These are phyloP conservation scores for Sorex maritimensis DNA, from an alignment of 2,797 vertebrate species.

Conservation along the genomic window DNA sequence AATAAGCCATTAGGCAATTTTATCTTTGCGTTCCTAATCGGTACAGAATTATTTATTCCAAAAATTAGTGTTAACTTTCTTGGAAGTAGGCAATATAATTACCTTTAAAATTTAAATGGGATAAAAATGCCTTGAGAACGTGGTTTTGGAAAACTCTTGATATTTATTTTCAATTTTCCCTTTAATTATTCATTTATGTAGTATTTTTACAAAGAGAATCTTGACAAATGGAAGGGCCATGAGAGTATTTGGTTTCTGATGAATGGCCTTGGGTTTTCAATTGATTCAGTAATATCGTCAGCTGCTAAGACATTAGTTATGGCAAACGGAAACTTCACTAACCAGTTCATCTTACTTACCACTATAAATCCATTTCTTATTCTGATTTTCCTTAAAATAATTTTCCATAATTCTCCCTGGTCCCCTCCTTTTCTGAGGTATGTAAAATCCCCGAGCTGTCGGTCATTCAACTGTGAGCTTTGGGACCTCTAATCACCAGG, in stretches of 20 bases:
- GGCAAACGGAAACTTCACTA: slow-evolving; percentile 37
- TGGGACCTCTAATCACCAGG: slow-evolving; percentile 65
- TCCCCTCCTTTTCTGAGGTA: slow-evolving; percentile 67
- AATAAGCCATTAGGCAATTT: slow-evolving; percentile 72
- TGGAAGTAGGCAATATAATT: slow-evolving; percentile 78
- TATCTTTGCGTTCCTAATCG: slow-evolving; percentile 80
- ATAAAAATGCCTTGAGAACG: slow-evolving; percentile 30
- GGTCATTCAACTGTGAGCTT: slow-evolving; percentile 79
- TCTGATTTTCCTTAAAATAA: slow-evolving; percentile 64
- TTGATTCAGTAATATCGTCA: slow-evolving; percentile 65
- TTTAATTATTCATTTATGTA: slow-evolving; percentile 77
- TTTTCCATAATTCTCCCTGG: slow-evolving; percentile 73
- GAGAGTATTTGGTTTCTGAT: slow-evolving; percentile 58
- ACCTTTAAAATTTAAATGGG: slow-evolving; percentile 82
- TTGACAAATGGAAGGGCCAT: slow-evolving; percentile 30
- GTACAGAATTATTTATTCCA: slow-evolving; percentile 80
- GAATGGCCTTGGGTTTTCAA: slow-evolving; percentile 42
- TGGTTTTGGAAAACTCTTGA: slow-evolving; percentile 68
- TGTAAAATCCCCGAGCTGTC: slow-evolving; percentile 59
- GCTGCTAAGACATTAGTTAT: slow-evolving; percentile 20
- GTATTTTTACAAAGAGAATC: slow-evolving; percentile 63
- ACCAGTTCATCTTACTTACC: slow-evolving; percentile 65
- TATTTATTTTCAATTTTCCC: slow-evolving; percentile 72
- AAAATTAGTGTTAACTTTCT: slow-evolving; percentile 81
- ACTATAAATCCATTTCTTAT: slow-evolving; percentile 78